Base-by-base conservation (phyloP, 2,113 vertebrate species). In the Anguilla rostrata region DNA sequence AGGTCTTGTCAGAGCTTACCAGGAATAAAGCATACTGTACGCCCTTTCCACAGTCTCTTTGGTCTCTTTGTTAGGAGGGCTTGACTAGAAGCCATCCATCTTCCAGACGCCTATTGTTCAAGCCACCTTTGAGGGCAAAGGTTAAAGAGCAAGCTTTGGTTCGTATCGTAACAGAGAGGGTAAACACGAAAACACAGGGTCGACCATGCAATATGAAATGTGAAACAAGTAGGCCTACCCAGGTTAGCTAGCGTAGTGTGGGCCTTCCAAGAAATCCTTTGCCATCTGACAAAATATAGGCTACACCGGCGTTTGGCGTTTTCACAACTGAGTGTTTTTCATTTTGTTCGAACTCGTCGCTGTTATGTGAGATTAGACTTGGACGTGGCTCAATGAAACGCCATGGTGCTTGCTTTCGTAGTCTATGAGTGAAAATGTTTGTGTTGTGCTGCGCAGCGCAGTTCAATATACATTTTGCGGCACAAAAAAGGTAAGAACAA, bases 381-480 rank as follows among this genome's bases (percentile, higher is more conserved):
- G 41, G 0, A 84, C 83, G 49, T n/a, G 86, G 89, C 89, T 89
- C 90, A 86, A 89, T 93, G 90, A 92, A 93, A 92, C 91, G 90
- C 91, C 92, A 89, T 90, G 92, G 71, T 86, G 91, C 92, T 94
- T 94, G 93, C 94, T 95, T 94, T 93, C 90, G 89, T 92, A 89
- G 91, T 90, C 90, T 88, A 91, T 92, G 90, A 91, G 92, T 92
- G 91, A 92, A 92, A 93, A 93, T 93, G 91, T 53, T 88, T 94
- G 93, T 94, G 94, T 94, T 95, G 93, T 91, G 89, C 91, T 87
- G 92, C 92, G 87, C 88, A 88, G 43, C 34, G 34, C 34, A 34
- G 88, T 91, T 91, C 89, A 90, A 89, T 92, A 91, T 93, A 92
- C 93, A 90, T 93, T 26, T 75, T 26, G 1, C 29, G 0, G 71